phyloP scores from a whole-genome alignment of 2,797 vertebrate species.

The Pachyuromys duprasi region DNA sequence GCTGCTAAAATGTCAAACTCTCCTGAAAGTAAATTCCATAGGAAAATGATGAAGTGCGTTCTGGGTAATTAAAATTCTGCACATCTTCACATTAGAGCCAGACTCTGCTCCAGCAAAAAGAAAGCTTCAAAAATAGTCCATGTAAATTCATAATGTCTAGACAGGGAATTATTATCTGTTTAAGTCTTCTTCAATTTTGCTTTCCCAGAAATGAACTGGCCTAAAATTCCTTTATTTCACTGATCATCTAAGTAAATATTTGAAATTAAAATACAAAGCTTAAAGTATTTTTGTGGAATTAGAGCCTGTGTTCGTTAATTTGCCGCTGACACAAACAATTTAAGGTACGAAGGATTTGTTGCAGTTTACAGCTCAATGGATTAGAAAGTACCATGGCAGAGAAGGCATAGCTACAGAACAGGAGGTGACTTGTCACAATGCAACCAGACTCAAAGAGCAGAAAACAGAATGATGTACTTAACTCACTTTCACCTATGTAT shows the following conservation, averaged over 20 bases:
- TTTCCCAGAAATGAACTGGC: neutral
- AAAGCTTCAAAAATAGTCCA: neutral
- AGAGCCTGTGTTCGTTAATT: neutral
- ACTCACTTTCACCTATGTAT: neutral
- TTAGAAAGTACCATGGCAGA: neutral
- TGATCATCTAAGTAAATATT: neutral
- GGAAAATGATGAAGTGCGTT: slow-evolving; percentile 55
- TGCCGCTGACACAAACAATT: neutral
- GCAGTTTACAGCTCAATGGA: neutral
- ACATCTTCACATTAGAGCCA: slow-evolving; percentile 34
- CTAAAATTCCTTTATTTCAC: neutral
- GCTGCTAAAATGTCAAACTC: slow-evolving; percentile 86
- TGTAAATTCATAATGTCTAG: slow-evolving; percentile 38
- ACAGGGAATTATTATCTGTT: neutral
- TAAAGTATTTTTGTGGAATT: neutral
- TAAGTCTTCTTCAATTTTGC: neutral
- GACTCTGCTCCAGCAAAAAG: neutral
- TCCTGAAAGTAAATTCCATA: slow-evolving; percentile 83
- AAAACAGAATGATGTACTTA: neutral
- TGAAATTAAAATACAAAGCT: neutral
- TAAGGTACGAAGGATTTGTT: neutral
- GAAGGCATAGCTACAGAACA: neutral
- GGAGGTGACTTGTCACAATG: neutral
- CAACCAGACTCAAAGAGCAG: neutral
- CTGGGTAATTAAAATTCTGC: slow-evolving; percentile 63